phyloP scores from a whole-genome alignment of 2,113 vertebrate genomes.

The Trogon surrucura region DNA sequence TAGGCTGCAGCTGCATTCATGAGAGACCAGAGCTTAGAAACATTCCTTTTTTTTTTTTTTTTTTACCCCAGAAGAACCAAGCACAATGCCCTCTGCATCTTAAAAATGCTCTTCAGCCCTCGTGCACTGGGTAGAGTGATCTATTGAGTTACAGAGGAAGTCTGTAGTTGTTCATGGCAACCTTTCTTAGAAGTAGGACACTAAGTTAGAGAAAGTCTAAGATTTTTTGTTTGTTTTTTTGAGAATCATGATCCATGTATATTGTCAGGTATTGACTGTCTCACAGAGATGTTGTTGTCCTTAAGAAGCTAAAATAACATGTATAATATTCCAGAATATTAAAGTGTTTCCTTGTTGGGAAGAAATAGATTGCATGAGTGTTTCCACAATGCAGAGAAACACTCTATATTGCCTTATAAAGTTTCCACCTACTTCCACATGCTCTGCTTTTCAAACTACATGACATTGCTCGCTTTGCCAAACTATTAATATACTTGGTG shows the following conservation, averaged over 20 bases:
- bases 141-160: background rate
- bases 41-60: background rate
- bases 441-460: background rate
- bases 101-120: background rate
- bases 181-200: background rate
- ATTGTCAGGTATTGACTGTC: background rate
- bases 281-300: fast-evolving
- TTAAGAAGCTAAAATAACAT: background rate
- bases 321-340: background rate
- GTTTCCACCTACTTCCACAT: background rate
- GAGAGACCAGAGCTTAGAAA: background rate
- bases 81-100: background rate
- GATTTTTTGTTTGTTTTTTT: background rate
- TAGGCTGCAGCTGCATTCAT: background rate
- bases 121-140: background rate
- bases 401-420: background rate
- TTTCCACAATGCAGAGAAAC: background rate
- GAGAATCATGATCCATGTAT: background rate
- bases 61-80: background rate
- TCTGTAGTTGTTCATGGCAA: background rate
- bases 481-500: background rate
- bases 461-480: background rate
- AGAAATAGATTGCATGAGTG: background rate
- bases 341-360: background rate
- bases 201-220: background rate